Evolutionary conservation across 1,140 invertebrate genomes (phyloP).

Genomic region (Drosophila saltans): DNA sequence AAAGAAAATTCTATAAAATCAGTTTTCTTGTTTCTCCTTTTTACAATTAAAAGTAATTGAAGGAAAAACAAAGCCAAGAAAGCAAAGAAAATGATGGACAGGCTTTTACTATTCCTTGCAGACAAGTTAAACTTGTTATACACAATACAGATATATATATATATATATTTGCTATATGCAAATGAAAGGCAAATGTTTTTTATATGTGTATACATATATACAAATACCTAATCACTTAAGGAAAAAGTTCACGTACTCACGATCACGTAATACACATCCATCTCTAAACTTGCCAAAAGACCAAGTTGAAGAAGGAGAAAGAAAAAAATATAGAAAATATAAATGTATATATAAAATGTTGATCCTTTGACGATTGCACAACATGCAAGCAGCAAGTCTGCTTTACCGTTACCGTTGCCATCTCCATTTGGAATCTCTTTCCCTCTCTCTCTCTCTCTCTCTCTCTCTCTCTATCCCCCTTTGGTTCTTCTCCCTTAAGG

Average conservation of each 20-base stretch:
- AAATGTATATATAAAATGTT: slow-evolving; percentile 48
- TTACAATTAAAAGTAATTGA: not conserved
- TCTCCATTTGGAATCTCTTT: not conserved
- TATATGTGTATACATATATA: not conserved
- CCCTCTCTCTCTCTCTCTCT: slow-evolving; percentile 7
- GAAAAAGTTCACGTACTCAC: slow-evolving; percentile 10
- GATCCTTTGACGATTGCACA: slow-evolving; percentile 78
- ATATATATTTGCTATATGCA: not conserved
- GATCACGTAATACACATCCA: slow-evolving; percentile 11
- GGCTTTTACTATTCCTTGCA: too few relatives aligned
- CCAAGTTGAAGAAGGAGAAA: not conserved
- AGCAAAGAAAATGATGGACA: not conserved
- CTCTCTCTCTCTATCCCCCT: slow-evolving; percentile 10
- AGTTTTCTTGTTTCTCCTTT: too few relatives aligned
- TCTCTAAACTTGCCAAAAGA: slow-evolving; percentile 13
- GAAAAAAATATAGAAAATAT: not conserved
- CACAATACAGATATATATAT: too few relatives aligned
- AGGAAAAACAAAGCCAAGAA: not conserved
- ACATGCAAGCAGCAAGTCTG: slow-evolving; percentile 31
- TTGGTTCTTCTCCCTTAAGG: slow-evolving; percentile 44
- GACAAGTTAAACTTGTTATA: not conserved
- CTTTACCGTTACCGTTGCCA: slow-evolving; percentile 25
- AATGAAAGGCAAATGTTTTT: not conserved
- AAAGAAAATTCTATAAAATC: too few relatives aligned
- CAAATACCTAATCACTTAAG: slow-evolving; percentile 7